Evolutionary conservation across 2,797 vertebrate genomes (phyloP).

Genomic region (Dromococcyx pavoninus): DNA sequence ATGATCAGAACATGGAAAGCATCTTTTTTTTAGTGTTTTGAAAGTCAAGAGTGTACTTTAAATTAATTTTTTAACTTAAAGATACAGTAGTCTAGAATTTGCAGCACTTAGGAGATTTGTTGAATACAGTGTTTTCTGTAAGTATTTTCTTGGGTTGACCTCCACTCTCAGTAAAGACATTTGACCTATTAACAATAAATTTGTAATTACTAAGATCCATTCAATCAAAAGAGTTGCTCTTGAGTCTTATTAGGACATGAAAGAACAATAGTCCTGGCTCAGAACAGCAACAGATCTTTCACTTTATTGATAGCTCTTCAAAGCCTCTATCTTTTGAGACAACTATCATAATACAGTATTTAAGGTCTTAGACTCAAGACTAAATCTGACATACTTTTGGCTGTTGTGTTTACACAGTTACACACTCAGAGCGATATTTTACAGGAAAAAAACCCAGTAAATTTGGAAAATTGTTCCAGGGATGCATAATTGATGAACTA

Average conservation of each 20-base stretch:
- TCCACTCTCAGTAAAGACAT: background rate
- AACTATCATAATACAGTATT: background rate
- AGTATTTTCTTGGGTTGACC: background rate
- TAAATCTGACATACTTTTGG: background rate
- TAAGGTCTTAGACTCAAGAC: background rate
- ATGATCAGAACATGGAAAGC: background rate
- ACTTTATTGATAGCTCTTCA: background rate
- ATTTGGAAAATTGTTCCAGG: background rate
- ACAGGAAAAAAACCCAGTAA: background rate
- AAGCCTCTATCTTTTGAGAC: background rate
- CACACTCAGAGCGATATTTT: background rate
- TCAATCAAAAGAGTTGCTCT: background rate
- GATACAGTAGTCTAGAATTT: background rate
- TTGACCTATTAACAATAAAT: background rate
- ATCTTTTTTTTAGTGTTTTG: background rate
- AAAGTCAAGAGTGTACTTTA: background rate
- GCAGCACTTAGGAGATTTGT: background rate
- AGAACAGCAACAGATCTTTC: background rate
- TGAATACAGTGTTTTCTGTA: background rate
- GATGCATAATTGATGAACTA: background rate
- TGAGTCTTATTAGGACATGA: background rate
- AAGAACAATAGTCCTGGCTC: background rate
- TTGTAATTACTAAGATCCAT: background rate
- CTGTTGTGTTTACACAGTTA: background rate
- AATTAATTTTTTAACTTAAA: background rate